A percentile compares a stretch with the other conserved stretches of the same genome.
phyloP scores from a whole-genome alignment of 2,797 vertebrate species.

The Megaceryle alcyon region DNA sequence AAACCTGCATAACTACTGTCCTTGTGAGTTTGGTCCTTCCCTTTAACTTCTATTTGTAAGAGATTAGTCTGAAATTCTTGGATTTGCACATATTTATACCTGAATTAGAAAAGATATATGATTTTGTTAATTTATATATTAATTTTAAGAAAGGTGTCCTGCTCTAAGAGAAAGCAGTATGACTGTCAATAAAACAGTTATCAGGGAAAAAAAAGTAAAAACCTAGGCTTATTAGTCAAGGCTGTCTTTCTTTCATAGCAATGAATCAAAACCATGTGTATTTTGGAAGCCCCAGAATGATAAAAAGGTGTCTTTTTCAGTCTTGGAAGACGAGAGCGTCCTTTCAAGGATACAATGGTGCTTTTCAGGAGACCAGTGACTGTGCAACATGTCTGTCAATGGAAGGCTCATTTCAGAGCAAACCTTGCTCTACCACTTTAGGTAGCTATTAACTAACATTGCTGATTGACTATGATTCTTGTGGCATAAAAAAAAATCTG shows the following conservation, averaged over 20 bases:
- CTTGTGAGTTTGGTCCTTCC: not conserved
- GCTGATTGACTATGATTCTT: not conserved
- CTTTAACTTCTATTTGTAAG: not conserved
- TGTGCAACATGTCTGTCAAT: not conserved
- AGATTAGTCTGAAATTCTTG: not conserved
- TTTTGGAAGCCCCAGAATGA: not conserved
- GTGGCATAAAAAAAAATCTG: not conserved
- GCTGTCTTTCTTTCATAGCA: not conserved
- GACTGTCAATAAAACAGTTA: not conserved
- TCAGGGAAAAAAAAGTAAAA: not conserved
- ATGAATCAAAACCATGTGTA: not conserved
- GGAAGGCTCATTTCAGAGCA: not conserved
- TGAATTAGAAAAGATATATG: not conserved
- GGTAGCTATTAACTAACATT: not conserved
- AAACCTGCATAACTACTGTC: not conserved
- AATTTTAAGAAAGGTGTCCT: not conserved
- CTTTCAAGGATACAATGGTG: not conserved
- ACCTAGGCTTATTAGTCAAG: not conserved
- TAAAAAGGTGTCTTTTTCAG: not conserved
- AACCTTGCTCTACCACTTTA: not conserved
- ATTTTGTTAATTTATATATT: not conserved
- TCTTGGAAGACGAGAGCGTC: not conserved
- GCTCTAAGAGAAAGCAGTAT: not conserved
- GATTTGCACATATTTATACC: not conserved
- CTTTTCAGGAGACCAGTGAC: slow-evolving; percentile 11